phyloP scores from a whole-genome alignment of 1,140 invertebrate genomes.

The Neodiprion virginianus region DNA sequence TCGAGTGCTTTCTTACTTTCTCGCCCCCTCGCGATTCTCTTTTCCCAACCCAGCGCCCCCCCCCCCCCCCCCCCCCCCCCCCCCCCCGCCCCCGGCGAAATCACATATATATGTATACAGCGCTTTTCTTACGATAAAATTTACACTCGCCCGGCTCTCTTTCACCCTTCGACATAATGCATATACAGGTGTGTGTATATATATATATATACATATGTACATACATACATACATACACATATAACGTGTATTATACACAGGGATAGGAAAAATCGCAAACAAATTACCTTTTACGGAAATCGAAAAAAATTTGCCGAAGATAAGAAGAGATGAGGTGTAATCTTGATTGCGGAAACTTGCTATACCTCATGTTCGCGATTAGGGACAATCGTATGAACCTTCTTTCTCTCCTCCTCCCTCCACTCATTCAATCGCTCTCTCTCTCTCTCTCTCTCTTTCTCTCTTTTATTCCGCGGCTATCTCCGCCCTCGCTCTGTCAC shows the following conservation, averaged over 20 bases:
- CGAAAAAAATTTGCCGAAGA: neutral
- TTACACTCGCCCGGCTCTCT: neutral
- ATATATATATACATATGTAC: too few species aligned
- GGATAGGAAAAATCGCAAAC: neutral
- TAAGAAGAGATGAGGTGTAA: neutral
- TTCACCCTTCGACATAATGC: too few species aligned
- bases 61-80: neutral
- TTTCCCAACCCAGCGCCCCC: neutral
- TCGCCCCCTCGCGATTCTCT: neutral
- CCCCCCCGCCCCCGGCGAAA: neutral
- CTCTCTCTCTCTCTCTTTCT: neutral
- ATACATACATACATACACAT: too few species aligned
- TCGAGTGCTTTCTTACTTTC: conserved; percentile 34
- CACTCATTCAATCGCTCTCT: too few species aligned
- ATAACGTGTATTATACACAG: too few species aligned
- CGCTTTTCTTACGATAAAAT: neutral
- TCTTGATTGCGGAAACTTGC: neutral
- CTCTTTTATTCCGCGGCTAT: neutral
- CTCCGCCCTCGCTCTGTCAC: neutral
- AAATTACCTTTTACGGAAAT: neutral
- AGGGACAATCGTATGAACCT: too few species aligned
- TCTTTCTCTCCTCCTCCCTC: too few species aligned
- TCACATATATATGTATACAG: too few species aligned
- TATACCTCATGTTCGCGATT: too few species aligned
- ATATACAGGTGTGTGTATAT: too few species aligned